Percentiles rank a stretch among this genome's conserved stretches.
Evolutionary conservation across 1,140 invertebrate genomes (phyloP).

Genomic region (silkworm (Bombyx mori)): DNA sequence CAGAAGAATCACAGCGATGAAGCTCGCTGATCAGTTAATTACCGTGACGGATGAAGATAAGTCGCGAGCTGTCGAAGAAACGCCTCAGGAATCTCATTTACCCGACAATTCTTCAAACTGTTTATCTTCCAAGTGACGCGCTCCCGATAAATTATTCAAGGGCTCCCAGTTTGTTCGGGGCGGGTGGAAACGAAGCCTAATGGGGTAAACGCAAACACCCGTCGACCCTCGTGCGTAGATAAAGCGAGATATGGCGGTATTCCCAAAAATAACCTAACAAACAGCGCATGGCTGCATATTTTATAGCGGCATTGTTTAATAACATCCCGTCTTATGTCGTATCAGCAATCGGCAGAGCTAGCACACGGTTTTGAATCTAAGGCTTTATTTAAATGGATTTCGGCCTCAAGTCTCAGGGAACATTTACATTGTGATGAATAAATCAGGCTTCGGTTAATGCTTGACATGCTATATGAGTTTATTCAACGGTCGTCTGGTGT

Average conservation of each 20-base stretch:
- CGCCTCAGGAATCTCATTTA: slow-evolving; percentile 3
- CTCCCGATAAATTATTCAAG: slow-evolving; percentile 5
- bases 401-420: too few relatives aligned
- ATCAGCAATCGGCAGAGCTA: too few relatives aligned
- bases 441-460: too few relatives aligned
- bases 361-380: too few relatives aligned
- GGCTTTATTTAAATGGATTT: too few relatives aligned
- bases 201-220: slow-evolving; percentile 4
- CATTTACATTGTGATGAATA: too few relatives aligned
- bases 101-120: background rate
- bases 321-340: too few relatives aligned
- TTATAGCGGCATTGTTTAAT: too few relatives aligned
- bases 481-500: too few relatives aligned
- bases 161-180: background rate
- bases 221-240: background rate
- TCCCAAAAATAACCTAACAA: slow-evolving; percentile 2
- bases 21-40: background rate
- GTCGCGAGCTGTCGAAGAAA: background rate
- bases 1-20: background rate
- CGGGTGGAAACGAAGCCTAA: background rate
- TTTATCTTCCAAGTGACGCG: background rate
- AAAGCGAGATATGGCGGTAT: slow-evolving; percentile 1
- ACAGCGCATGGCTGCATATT: background rate
- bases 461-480: too few relatives aligned
- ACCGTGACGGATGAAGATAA: background rate